Conservation (phyloP, 1,140 invertebrate species). For the Drosophila littoralis region DNA sequence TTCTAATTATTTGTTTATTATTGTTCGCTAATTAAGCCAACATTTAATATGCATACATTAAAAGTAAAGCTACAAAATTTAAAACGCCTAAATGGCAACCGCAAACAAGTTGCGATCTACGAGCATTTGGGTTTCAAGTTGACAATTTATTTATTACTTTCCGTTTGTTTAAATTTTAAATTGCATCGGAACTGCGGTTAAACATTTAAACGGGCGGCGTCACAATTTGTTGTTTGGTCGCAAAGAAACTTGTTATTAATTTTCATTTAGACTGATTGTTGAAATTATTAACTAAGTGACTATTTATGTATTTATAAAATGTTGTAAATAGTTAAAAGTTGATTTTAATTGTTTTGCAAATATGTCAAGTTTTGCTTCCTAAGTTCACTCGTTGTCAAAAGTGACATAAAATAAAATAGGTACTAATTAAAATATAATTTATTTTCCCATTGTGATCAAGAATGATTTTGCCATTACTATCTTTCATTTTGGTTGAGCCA, state of each 20-base stretch:
- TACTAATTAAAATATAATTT: not conserved
- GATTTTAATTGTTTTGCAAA: not conserved
- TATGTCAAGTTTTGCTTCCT: not conserved
- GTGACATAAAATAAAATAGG: no score
- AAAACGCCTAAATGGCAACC: constrained; percentile 18
- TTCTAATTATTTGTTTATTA: constrained; percentile 2
- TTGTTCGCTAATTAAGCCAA: constrained; percentile 10
- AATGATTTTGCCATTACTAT: no score
- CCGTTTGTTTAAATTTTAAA: constrained; percentile 26
- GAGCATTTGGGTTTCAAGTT: constrained; percentile 19
- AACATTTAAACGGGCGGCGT: constrained; percentile 29
- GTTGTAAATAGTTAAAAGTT: not conserved
- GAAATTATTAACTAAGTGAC: not conserved
- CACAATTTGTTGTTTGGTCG: not conserved
- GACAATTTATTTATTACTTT: constrained; percentile 59
- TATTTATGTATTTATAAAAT: not conserved
- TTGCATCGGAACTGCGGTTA: constrained; percentile 7
- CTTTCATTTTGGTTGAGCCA: no score
- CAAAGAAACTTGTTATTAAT: not conserved
- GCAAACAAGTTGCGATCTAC: constrained; percentile 32
- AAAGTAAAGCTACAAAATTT: constrained; percentile 23
- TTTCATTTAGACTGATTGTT: not conserved
- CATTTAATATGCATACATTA: constrained; percentile 19
- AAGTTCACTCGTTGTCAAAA: no score
- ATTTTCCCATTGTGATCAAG: no score